A percentile compares a stretch with the other conserved stretches of the same genome.
Evolutionary conservation across 2,113 vertebrate species (phyloP).

Genomic region (human): GRCh38 chr2:117499001-117499500

Average conservation of each 20-base stretch:
- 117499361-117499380: background rate
- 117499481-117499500: background rate
- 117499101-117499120: background rate
- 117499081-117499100: background rate
- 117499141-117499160: background rate
- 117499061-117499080: background rate
- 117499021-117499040: constrained; percentile 32
- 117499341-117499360: too few relatives aligned
- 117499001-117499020: background rate
- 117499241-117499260: background rate
- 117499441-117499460: background rate
- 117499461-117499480: background rate
- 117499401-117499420: background rate
- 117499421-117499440: constrained; percentile 1
- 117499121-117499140: background rate
- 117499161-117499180: background rate
- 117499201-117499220: background rate
- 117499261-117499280: background rate
- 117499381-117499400: background rate
- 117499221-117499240: constrained; percentile 10
- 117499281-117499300: background rate
- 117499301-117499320: too few relatives aligned
- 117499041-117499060: background rate
- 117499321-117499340: too few relatives aligned
- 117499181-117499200: background rate